Evolutionary conservation across 2,888 invertebrate genomes (phyloP).

Genomic region (Drosophila rellima): DNA sequence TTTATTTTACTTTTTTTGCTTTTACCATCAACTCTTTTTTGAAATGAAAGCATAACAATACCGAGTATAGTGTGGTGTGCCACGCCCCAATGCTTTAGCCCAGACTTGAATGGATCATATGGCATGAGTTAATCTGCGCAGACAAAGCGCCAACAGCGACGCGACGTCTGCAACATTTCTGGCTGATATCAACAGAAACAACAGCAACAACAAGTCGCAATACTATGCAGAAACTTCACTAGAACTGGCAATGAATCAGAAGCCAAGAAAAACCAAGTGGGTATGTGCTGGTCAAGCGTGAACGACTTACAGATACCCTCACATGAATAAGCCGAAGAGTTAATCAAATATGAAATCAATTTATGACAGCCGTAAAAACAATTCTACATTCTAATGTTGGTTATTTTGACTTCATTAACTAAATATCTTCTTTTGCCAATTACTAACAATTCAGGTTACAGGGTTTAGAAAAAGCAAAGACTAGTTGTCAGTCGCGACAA

Average conservation of each 20-base stretch:
- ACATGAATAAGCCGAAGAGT: neutral
- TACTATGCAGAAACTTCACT: slow-evolving; percentile 68
- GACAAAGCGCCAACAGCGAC: slow-evolving; percentile 72
- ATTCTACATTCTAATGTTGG: no score
- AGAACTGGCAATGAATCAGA: slow-evolving; percentile 76
- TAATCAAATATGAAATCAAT: neutral
- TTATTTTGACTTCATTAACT: neutral
- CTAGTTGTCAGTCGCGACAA: slow-evolving; percentile 19
- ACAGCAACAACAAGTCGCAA: slow-evolving; percentile 37
- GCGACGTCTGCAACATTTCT: slow-evolving; percentile 66
- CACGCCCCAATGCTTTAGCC: slow-evolving; percentile 39
- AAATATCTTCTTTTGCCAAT: neutral
- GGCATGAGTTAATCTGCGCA: slow-evolving; percentile 74
- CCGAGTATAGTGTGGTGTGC: slow-evolving; percentile 34
- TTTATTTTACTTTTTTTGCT: slow-evolving; percentile 20
- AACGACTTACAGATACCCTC: slow-evolving; percentile 18
- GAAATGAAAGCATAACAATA: slow-evolving; percentile 66
- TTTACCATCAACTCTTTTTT: slow-evolving; percentile 59
- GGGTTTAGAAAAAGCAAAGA: slow-evolving; percentile 26
- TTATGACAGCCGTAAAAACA: no score
- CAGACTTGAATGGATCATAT: slow-evolving; percentile 62
- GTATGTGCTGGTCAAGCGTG: neutral
- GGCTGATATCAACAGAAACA: slow-evolving; percentile 59
- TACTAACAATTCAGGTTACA: neutral
- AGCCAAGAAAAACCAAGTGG: slow-evolving; percentile 36